phyloP scores from a whole-genome alignment of 2,888 invertebrate species.

The Agonopterix subpropinquella region DNA sequence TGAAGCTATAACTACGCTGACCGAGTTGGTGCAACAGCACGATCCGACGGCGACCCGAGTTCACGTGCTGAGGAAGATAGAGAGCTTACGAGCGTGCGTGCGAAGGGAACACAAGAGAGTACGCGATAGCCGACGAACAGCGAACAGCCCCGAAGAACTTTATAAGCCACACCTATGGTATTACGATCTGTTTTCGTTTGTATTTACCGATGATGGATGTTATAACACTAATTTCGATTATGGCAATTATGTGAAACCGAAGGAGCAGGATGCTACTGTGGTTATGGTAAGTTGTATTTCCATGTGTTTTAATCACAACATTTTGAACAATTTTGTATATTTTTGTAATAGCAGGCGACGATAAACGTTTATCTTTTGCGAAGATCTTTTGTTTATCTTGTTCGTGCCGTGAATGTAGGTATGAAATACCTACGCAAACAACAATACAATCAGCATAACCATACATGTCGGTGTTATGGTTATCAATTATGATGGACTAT shows the following conservation, averaged over 20 bases:
- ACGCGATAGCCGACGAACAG: slow-evolving; percentile 33
- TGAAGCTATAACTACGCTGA: slow-evolving; percentile 49
- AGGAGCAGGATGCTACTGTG: background rate
- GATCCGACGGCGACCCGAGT: slow-evolving; percentile 55
- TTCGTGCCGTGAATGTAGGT: no score
- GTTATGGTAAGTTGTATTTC: background rate
- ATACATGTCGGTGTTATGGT: no score
- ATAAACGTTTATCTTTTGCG: no score
- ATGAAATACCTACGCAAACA: no score
- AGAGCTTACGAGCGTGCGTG: slow-evolving; percentile 60
- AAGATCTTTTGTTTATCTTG: no score
- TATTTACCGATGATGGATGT: slow-evolving; percentile 34
- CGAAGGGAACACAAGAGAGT: slow-evolving; percentile 53
- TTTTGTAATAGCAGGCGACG: no score
- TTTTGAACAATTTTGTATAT: no score
- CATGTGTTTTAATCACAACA: no score
- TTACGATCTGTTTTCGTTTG: slow-evolving; percentile 48
- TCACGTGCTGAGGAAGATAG: slow-evolving; percentile 59
- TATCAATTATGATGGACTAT: no score
- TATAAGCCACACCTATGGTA: slow-evolving; percentile 58
- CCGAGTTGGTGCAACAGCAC: slow-evolving; percentile 47
- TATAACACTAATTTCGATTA: slow-evolving; percentile 10
- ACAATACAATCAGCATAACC: no score
- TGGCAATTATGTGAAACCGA: background rate
- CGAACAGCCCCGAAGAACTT: slow-evolving; percentile 33